Evolutionary conservation across 1,140 invertebrate genomes (phyloP), one percentile per base, ranked within the genome.

Genomic region (Battus philenor): DNA sequence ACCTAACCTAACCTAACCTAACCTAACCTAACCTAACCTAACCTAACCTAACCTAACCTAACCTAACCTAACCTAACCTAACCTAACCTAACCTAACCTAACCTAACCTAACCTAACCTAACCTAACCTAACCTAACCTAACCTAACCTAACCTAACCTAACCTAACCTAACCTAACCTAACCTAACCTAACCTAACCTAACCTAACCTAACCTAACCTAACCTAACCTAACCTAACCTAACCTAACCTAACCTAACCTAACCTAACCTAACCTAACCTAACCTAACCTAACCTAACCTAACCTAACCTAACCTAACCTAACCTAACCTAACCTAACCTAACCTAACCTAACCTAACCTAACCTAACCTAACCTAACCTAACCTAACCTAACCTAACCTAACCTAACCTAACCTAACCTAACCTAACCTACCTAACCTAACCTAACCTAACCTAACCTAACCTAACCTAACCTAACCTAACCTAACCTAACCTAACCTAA

Each of bases 131-230:
- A 43, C 50, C 47, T 51, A 69, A 68, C 64, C 48, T 50, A 50
- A 50, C 53, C 47, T 46, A 54, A 54, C 52, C 52, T 54, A 54
- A 54, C 52, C 52, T 54, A 52, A 51, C 44, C 44, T 47, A 47
- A 47, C 44, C 44, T 47, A 47, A 57, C 54, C 55, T 53, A 68
- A 66, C 65, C 55, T 54, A 54, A 65, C 62, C 61, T 55, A 59
- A 60, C 54, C 58, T 50, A 66, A 68, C 61, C 56, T 59, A 68
- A 68, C 65, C 62, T 58, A 69, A 58, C 52, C 52, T 54, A 53
- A 53, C 50, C 44, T 47, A 53, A 53, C 50, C 50, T 53, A 53
- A 45, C 43, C 49, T 51, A 50, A 50, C 33, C 45, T 38, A 47
- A 47, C 32, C 45, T 47, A 47, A 47, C 32, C 45, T 30, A 47